Conservation (phyloP, 2,797 vertebrate species). For the Pipistrellus kuhlii region DNA sequence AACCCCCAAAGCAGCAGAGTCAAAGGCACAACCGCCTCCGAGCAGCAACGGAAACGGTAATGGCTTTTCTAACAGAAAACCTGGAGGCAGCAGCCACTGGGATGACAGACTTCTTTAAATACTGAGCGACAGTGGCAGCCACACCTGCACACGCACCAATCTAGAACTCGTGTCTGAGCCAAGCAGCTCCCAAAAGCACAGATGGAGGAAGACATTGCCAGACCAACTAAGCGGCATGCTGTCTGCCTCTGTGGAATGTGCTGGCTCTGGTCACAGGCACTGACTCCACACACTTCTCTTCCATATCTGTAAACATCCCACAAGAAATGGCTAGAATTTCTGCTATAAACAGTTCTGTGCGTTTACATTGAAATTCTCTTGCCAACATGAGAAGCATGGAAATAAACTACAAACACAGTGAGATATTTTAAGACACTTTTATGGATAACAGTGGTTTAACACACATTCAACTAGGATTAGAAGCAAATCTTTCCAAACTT, state of each 20-base stretch:
- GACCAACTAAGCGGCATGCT: neutral
- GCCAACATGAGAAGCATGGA: neutral
- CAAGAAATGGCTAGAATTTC: too few species aligned
- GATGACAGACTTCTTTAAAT: neutral
- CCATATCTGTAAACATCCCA: too few species aligned
- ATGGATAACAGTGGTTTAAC: neutral
- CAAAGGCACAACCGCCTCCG: neutral
- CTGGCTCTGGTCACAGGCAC: neutral
- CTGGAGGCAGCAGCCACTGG: neutral
- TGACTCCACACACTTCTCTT: too few species aligned
- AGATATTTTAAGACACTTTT: neutral
- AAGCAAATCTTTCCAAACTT: neutral
- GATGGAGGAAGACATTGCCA: neutral
- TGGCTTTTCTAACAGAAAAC: neutral
- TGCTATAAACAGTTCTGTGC: too few species aligned
- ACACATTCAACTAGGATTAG: neutral
- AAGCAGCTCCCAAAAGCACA: neutral
- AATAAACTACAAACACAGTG: neutral
- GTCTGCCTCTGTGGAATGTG: too few species aligned
- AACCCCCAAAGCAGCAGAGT: neutral
- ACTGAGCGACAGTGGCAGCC: neutral
- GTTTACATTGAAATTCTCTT: neutral
- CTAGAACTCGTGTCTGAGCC: neutral
- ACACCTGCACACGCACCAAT: neutral
- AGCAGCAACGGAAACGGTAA: neutral